Base-by-base conservation (phyloP, 2,113 vertebrate species). In the Hippopotamus amphibius region DNA sequence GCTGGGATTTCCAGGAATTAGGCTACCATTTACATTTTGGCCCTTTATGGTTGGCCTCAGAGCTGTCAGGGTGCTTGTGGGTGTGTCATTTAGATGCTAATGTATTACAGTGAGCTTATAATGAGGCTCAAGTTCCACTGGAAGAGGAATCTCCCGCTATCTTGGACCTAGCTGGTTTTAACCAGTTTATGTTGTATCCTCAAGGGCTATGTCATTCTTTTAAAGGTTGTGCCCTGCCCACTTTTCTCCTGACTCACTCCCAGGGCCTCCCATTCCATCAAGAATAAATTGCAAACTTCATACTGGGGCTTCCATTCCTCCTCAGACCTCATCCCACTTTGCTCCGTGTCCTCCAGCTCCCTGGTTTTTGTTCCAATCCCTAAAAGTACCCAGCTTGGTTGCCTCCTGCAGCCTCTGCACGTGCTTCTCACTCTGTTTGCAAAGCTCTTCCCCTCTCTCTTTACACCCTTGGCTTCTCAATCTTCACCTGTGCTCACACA, bases 361-460 rank as follows among this genome's bases (percentile, higher is more conserved):
- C 30, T 30, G 2, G 14, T 15, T 26, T 90, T 33, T 53, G 10
- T 15, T 79, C 59, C 41, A 3, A 77, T 30, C 21, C 48, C 37
- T 69, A 37, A 66, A 71, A 57, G 1, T 19, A 43, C 3, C 13
- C 53, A 92, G 4, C 5, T 66, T 12, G 22, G 2, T 16, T 12
- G 30, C 10, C 9, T 80, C 41, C 24, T 2, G 15, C 65, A 37
- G 5, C 3, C 9, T 68, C n/a, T 61, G 7, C 1, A 16, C 16
- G 7, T 33, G 11, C 4, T 41, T 28, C 7, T 28, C 1, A 14
- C 6, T 72, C 22, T 86, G 4, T 2, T 4, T 41, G 12, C 0
- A 2, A 4, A n/a, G 19, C 10, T 13, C 5, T 28, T 46, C 71
- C 50, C 22, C 6, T 88, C 48, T 33, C 0, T n/a, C 7, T 81